Evolutionary conservation across 2,113 vertebrate species (phyloP).

Genomic region (Charina bottae): DNA sequence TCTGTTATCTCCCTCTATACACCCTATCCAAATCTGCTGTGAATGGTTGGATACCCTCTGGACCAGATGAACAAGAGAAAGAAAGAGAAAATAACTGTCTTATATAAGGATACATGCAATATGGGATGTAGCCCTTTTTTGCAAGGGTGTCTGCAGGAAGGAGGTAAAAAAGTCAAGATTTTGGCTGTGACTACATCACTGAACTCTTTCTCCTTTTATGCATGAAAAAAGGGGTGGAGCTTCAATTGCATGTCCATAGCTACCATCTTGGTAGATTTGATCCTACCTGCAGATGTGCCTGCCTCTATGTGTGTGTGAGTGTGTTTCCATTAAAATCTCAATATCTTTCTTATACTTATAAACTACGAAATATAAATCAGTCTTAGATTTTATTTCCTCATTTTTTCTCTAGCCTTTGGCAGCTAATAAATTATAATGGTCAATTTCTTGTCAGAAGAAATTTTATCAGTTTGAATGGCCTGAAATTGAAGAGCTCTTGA

Average conservation of each 20-base stretch:
- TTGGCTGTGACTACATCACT: not conserved
- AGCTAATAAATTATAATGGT: not conserved
- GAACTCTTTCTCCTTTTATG: not conserved
- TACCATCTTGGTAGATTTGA: not conserved
- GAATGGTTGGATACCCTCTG: not conserved
- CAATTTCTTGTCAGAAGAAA: not conserved
- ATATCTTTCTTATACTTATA: not conserved
- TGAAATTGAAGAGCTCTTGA: slow-evolving; percentile 24
- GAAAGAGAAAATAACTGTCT: not conserved
- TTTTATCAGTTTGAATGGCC: not conserved
- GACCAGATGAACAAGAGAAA: not conserved
- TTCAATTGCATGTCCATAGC: not conserved
- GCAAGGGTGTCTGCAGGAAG: not conserved
- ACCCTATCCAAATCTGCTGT: not conserved
- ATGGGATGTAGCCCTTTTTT: not conserved
- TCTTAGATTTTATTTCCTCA: not conserved
- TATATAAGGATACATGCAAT: not conserved
- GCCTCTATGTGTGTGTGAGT: not conserved
- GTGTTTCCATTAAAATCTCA: not conserved
- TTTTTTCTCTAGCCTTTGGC: slow-evolving; percentile 7
- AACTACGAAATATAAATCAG: slow-evolving; percentile 2
- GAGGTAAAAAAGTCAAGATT: not conserved
- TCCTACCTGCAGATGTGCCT: not conserved
- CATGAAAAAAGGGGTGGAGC: not conserved
- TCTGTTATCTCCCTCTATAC: not conserved